phyloP scores from a whole-genome alignment of 2,797 vertebrate species.

The Bovichtus diacanthus region DNA sequence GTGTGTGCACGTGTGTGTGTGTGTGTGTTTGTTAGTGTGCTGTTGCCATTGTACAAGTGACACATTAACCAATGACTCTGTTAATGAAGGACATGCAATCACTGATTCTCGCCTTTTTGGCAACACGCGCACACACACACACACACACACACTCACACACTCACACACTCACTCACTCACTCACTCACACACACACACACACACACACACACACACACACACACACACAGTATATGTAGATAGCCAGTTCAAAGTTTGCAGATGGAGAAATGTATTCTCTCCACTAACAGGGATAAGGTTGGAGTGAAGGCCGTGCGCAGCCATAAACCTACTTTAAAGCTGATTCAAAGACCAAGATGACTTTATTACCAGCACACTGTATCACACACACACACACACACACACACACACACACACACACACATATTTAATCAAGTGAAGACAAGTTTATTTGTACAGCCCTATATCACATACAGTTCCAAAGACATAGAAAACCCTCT shows the following conservation, averaged over 20 bases:
- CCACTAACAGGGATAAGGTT: conserved; percentile 16
- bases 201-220: conserved; percentile 23
- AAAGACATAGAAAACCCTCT: not conserved
- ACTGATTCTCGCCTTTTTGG: conserved; percentile 68
- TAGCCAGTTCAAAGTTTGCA: conserved; percentile 77
- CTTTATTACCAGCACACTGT: conserved; percentile 45
- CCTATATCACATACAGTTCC: not conserved
- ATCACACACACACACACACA: conserved; percentile 14
- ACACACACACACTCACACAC: conserved; percentile 28
- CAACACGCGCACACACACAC: conserved; percentile 35
- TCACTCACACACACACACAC: conserved; percentile 28
- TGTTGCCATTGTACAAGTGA: conserved; percentile 70
- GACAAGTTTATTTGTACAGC: not conserved
- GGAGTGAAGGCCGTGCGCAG: conserved; percentile 47
- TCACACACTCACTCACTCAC: conserved; percentile 32
- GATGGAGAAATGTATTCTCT: conserved; percentile 51
- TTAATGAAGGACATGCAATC: conserved; percentile 81
- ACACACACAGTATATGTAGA: conserved; percentile 41
- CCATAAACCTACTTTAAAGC: conserved; percentile 68
- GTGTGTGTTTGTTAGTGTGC: conserved; percentile 33
- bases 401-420: not conserved
- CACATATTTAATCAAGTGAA: not conserved
- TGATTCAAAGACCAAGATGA: conserved; percentile 37
- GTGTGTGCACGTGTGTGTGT: conserved; percentile 38
- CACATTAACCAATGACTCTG: conserved; percentile 82